A percentile compares a stretch with the other conserved stretches of the same genome.
Conservation (phyloP, 2,888 invertebrate species). For the Lycophotia porphyrea region DNA sequence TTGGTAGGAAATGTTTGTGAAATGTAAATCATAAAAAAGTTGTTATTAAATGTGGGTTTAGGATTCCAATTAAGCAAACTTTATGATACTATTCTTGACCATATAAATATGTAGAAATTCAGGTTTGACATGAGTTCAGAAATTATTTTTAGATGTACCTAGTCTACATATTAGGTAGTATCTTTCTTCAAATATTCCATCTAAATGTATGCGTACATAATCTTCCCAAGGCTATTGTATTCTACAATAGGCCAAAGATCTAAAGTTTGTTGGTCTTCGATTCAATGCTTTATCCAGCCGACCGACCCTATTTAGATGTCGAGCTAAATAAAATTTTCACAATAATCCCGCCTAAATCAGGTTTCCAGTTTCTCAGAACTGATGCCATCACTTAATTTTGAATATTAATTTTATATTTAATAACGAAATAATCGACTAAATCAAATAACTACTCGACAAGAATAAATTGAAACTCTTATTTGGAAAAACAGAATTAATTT, state of each 20-base stretch:
- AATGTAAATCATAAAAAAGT: not conserved
- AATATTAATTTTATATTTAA: not conserved
- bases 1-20: not conserved
- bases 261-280: conserved; percentile 15
- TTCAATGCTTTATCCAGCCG: not conserved
- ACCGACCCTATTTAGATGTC: not conserved
- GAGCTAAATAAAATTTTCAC: conserved; percentile 16
- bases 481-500: not conserved
- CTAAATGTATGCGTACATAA: not conserved
- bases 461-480: not conserved
- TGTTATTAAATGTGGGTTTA: not conserved
- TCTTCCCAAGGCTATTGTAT: not conserved
- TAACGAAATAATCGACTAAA: not conserved
- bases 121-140: not conserved
- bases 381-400: not conserved
- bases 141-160: not conserved
- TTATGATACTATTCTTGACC: not conserved
- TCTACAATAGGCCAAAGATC: not conserved
- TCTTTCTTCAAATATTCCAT: not conserved
- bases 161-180: not conserved
- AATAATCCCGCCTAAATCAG: not conserved
- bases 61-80: not conserved
- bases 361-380: not conserved
- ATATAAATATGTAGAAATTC: not conserved
- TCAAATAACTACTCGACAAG: not conserved